Conservation (phyloP, 2,797 vertebrate species). For the Anas flavirostris region DNA sequence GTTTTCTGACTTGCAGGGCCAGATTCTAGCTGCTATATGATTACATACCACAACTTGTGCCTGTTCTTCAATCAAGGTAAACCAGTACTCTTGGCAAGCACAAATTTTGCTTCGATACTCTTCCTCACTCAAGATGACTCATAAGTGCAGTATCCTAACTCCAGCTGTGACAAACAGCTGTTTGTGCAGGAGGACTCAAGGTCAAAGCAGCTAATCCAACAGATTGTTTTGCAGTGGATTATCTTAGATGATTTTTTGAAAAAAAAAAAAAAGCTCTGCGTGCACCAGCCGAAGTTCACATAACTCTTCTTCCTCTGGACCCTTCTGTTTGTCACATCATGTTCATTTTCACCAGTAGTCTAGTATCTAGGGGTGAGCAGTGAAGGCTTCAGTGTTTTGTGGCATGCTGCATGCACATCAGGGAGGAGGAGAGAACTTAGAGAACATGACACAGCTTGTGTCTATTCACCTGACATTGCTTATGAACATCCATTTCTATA, state of each 20-base stretch:
- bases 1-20: neutral
- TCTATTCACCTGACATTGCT: conserved; percentile 5
- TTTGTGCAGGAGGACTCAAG: neutral
- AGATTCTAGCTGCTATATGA: neutral
- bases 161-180: neutral
- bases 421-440: conserved; percentile 9
- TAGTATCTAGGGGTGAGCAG: neutral
- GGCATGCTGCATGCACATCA: neutral
- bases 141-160: neutral
- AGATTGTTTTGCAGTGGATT: neutral
- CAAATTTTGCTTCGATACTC: neutral
- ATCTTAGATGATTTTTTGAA: neutral
- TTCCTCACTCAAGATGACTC: neutral
- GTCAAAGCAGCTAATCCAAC: neutral
- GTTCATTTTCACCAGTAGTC: neutral
- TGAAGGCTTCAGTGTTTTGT: neutral
- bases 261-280: neutral
- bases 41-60: rapidly evolving
- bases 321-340: neutral
- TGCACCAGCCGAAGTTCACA: neutral
- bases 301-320: conserved; percentile 1
- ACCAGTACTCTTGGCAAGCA: neutral
- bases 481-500: conserved; percentile 17
- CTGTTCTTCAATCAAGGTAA: neutral
- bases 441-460: neutral